Conservation (phyloP, 2,797 vertebrate genomes). For the Emydoidea blandingii region DNA sequence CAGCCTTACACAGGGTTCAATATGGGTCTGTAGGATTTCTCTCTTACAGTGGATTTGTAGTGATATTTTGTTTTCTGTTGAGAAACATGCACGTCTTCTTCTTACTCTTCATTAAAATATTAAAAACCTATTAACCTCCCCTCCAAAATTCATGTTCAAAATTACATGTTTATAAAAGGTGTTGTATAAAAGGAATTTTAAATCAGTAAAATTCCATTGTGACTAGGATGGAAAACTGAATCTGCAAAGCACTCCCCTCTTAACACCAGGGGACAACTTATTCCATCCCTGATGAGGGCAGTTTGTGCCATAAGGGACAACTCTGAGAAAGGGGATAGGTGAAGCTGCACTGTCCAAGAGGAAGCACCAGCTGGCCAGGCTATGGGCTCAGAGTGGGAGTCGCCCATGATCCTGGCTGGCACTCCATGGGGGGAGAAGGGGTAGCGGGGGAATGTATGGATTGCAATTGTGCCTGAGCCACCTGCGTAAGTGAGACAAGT, state of each 20-base stretch:
- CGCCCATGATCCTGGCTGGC: background rate
- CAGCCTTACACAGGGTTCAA: background rate
- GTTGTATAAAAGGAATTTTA: background rate
- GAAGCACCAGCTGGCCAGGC: too few species aligned
- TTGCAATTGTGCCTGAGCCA: background rate
- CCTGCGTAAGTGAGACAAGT: too few species aligned
- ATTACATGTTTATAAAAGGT: background rate
- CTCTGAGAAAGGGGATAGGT: too few species aligned
- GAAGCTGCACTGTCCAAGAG: too few species aligned
- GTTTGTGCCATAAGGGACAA: background rate
- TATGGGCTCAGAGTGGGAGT: too few species aligned
- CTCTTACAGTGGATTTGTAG: background rate
- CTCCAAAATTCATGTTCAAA: conserved; percentile 3
- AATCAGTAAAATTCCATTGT: background rate
- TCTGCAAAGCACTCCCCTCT: background rate
- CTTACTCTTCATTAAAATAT: background rate
- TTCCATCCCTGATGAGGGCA: background rate
- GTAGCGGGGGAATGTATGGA: background rate
- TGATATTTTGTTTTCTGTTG: background rate
- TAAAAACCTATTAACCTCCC: conserved; percentile 17
- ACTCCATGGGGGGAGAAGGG: background rate
- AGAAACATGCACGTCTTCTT: background rate
- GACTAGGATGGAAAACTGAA: background rate
- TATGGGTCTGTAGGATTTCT: fast-evolving
- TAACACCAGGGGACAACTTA: background rate